These are phyloP conservation scores for Uropsilus gracilis DNA, from an alignment of 2,113 vertebrate species.

Conservation along the genomic window DNA sequence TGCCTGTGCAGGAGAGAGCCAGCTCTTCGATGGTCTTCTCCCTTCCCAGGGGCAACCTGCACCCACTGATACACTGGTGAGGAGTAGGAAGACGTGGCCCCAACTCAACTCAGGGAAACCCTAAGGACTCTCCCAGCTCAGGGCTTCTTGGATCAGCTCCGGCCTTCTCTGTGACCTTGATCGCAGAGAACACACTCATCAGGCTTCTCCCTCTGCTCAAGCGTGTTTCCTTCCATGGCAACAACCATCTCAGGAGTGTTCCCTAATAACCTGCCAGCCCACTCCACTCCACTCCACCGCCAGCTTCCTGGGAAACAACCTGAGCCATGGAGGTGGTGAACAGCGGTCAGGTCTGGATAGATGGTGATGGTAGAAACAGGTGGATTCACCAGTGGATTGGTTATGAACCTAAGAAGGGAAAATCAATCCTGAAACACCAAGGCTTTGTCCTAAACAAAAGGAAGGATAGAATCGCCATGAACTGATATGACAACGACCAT, in stretches of 20 bases:
- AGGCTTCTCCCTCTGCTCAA: background rate
- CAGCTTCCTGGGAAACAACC: background rate
- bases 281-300: background rate
- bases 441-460: background rate
- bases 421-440: background rate
- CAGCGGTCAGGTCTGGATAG: background rate
- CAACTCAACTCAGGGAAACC: background rate
- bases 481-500: background rate
- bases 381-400: background rate
- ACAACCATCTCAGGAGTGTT: background rate
- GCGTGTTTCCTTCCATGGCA: background rate
- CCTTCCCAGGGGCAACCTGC: background rate
- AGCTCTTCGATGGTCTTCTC: background rate
- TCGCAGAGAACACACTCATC: too few relatives aligned
- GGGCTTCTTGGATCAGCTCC: fast-evolving
- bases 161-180: background rate
- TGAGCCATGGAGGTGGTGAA: background rate
- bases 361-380: background rate
- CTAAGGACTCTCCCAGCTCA: background rate
- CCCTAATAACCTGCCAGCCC: background rate
- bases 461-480: background rate
- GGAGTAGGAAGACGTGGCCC: background rate
- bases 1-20: background rate
- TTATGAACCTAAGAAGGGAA: background rate
- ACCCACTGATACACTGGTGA: background rate